A percentile compares a stretch with the other conserved stretches of the same genome.
phyloP scores from a whole-genome alignment of 2,797 vertebrate genomes.

The Falco rusticolus region DNA sequence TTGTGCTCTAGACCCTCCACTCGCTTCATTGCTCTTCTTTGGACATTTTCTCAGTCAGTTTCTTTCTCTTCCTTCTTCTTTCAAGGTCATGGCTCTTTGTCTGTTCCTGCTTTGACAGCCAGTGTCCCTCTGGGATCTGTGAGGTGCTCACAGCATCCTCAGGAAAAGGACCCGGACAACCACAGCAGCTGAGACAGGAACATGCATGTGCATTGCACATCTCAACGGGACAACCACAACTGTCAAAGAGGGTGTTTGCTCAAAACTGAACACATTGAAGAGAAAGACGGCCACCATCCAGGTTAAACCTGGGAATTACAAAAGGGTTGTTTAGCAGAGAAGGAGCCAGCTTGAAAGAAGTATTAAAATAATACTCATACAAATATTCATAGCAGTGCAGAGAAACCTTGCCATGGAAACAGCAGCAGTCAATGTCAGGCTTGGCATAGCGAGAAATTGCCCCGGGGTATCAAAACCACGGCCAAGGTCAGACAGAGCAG shows the following conservation, averaged over 20 bases:
- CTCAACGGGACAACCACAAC: not conserved
- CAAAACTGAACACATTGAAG: not conserved
- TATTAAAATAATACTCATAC: not conserved
- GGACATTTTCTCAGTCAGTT: not conserved
- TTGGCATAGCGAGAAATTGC: not conserved
- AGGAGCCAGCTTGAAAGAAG: not conserved
- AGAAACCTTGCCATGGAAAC: not conserved
- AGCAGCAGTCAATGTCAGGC: not conserved
- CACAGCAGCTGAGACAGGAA: not conserved
- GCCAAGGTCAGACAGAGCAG: not conserved
- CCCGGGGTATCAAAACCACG: not conserved
- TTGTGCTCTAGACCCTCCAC: not conserved
- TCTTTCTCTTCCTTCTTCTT: not conserved
- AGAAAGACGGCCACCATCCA: not conserved
- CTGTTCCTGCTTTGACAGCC: not conserved
- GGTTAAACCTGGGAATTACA: not conserved
- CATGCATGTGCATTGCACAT: not conserved
- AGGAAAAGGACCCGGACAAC: not conserved
- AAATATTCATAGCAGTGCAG: not conserved
- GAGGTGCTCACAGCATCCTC: not conserved
- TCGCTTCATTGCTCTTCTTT: not conserved
- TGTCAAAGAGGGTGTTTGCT: not conserved
- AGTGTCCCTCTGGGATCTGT: not conserved
- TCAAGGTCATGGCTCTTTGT: not conserved
- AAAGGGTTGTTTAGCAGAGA: not conserved